Conservation (phyloP, 2,113 vertebrate genomes). For the Carassius gibelio region DNA sequence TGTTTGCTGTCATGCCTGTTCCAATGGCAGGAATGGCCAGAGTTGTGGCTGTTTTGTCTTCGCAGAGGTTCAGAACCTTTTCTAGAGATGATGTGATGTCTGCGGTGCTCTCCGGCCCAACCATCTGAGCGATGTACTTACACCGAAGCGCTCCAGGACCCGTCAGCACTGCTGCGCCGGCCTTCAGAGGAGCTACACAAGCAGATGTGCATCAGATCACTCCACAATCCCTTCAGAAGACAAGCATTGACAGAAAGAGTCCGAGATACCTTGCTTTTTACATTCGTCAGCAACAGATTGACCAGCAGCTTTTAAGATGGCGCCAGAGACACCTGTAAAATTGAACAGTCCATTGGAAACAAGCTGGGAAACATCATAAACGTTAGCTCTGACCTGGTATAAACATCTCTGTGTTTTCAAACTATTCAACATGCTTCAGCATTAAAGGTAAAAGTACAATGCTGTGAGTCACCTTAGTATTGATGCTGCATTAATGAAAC, state of each 20-base stretch:
- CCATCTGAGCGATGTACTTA: slow-evolving; percentile 66
- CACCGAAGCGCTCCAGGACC: slow-evolving; percentile 62
- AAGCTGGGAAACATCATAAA: background rate
- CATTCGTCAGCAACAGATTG: slow-evolving; percentile 61
- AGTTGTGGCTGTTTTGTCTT: slow-evolving; percentile 43
- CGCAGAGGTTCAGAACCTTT: slow-evolving; percentile 62
- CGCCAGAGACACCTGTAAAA: slow-evolving; percentile 65
- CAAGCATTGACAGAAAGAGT: background rate
- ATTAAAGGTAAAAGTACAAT: background rate
- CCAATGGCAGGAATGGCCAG: slow-evolving; percentile 66
- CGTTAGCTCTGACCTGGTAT: too few relatives aligned
- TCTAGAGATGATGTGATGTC: slow-evolving; percentile 56
- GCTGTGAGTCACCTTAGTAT: background rate
- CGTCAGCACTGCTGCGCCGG: slow-evolving; percentile 61
- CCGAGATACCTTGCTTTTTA: slow-evolving; percentile 54
- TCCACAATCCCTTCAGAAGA: background rate
- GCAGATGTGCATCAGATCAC: background rate
- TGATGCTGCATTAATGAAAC: background rate
- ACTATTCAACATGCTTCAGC: background rate
- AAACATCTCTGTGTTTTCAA: too few relatives aligned
- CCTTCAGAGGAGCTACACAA: slow-evolving; percentile 56
- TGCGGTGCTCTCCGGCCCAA: slow-evolving; percentile 54
- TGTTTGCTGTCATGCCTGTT: slow-evolving; percentile 56
- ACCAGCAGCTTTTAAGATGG: slow-evolving; percentile 64
- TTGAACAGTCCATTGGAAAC: background rate